These are phyloP conservation scores for Paguma larvata DNA, from an alignment of 2,797 vertebrate species.

Conservation along the genomic window DNA sequence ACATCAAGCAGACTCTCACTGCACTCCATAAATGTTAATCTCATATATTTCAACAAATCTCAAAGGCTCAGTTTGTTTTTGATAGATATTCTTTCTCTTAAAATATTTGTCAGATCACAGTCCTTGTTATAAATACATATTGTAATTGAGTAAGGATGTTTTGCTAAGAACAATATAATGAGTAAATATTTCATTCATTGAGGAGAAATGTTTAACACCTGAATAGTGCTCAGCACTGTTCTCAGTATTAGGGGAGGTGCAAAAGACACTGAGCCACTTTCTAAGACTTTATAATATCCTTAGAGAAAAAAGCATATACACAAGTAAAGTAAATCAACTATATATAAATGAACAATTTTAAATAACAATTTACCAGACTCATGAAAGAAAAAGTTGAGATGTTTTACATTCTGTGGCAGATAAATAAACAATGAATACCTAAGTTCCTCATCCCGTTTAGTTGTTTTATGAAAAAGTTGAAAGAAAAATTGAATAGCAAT, in stretches of 20 bases:
- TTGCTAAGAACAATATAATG: background rate
- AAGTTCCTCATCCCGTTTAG: background rate
- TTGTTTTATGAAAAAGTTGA: background rate
- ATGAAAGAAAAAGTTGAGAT: background rate
- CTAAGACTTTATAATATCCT: background rate
- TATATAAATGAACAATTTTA: background rate
- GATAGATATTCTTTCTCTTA: constrained; percentile 15
- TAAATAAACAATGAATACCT: background rate
- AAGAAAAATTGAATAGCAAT: background rate
- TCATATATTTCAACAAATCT: background rate
- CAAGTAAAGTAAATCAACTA: background rate
- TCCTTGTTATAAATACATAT: background rate
- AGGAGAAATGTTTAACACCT: constrained; percentile 7
- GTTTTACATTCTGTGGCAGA: background rate
- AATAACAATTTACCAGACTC: background rate
- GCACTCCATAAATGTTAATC: background rate
- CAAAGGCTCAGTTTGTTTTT: constrained; percentile 46
- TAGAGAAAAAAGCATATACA: background rate
- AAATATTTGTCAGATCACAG: background rate
- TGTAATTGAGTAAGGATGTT: background rate
- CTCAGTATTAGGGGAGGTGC: background rate
- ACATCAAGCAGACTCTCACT: background rate
- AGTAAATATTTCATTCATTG: background rate
- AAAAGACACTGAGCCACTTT: background rate
- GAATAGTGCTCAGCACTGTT: background rate